These are phyloP conservation scores for Odontothrips loti DNA, from an alignment of 2,888 invertebrate genomes.

Conservation along the genomic window DNA sequence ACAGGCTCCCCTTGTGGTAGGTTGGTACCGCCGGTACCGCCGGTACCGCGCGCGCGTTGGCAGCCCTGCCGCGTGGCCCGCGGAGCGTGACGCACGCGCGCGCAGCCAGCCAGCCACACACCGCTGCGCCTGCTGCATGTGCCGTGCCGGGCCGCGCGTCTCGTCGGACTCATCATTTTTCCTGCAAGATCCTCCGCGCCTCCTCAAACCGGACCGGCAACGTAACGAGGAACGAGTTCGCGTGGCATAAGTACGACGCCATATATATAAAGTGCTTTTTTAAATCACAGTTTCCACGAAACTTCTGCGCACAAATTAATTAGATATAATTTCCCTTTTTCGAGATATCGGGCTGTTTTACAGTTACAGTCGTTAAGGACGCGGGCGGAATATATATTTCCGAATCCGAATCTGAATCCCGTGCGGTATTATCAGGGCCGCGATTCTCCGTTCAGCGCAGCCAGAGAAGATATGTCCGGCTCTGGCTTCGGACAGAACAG, in stretches of 20 bases:
- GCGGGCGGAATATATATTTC: too few species aligned
- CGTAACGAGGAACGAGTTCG: slow-evolving; percentile 11
- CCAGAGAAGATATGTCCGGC: not conserved
- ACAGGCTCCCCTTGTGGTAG: not conserved
- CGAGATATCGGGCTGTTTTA: too few species aligned
- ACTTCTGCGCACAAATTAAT: too few species aligned
- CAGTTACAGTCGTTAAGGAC: too few species aligned
- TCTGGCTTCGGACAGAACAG: too few species aligned
- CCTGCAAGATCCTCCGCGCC: slow-evolving; percentile 13
- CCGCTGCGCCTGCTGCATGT: not conserved
- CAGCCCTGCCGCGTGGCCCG: not conserved
- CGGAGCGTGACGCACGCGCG: not conserved
- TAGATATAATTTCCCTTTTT: too few species aligned
- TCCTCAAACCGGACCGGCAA: not conserved
- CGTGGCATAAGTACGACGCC: slow-evolving; percentile 2
- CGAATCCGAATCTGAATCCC: too few species aligned
- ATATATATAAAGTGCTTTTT: not conserved
- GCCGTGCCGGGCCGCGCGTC: not conserved
- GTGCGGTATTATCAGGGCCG: too few species aligned
- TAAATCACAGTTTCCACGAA: not conserved
- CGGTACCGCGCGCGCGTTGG: not conserved
- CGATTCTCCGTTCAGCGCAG: too few species aligned
- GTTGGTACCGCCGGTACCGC: not conserved
- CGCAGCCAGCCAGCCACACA: not conserved
- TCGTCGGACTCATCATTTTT: not conserved